A percentile compares a stretch with the other conserved stretches of the same genome.
These are phyloP conservation scores for Stigmatopora argus DNA, from an alignment of 2,113 vertebrate species.

Conservation along the genomic window DNA sequence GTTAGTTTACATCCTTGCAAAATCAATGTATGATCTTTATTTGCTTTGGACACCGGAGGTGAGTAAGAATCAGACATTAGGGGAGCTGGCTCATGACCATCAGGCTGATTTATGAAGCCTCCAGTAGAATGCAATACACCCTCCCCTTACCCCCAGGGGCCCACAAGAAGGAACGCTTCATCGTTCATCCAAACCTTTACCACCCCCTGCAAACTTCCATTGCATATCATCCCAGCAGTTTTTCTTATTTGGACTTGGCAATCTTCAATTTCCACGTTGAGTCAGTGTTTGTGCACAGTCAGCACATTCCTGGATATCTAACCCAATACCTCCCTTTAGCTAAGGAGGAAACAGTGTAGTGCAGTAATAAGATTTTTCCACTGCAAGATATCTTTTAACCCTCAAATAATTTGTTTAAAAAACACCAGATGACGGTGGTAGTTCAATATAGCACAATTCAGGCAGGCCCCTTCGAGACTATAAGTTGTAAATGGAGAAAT, in stretches of 20 bases:
- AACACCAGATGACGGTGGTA: neutral
- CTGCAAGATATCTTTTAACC: neutral
- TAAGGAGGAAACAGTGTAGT: neutral
- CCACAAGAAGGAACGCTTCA: constrained; percentile 4
- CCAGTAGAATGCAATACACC: neutral
- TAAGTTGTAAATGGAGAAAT: neutral
- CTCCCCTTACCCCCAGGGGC: neutral
- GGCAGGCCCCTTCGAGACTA: neutral
- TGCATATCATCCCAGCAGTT: constrained; percentile 8
- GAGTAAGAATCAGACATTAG: neutral
- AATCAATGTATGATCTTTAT: neutral
- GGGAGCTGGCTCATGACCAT: neutral
- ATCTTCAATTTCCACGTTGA: constrained; percentile 3
- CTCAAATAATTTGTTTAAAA: neutral
- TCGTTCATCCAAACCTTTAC: neutral
- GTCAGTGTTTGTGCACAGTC: constrained; percentile 7
- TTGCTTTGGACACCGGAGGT: neutral
- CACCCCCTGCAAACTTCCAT: neutral
- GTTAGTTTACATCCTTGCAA: neutral
- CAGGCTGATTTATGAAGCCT: constrained; percentile 4
- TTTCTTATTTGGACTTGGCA: constrained; percentile 3
- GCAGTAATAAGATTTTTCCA: neutral
- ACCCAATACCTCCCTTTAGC: neutral
- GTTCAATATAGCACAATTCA: neutral
- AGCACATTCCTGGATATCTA: constrained; percentile 2